Evolutionary conservation across 1,140 invertebrate genomes (phyloP).

Genomic region (Pseudomyrmex cubaensis): DNA sequence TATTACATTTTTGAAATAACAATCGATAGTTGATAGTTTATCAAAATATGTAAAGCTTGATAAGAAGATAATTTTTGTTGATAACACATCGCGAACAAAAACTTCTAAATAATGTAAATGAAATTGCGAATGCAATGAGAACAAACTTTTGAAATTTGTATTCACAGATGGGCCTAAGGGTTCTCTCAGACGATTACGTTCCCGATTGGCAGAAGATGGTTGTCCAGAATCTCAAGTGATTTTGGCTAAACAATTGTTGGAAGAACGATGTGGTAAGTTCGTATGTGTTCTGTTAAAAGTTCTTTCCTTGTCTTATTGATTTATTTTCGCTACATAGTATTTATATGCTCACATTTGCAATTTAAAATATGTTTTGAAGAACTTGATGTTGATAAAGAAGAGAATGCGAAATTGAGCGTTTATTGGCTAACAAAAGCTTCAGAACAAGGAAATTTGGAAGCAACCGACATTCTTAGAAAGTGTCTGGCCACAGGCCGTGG

Average conservation of each 20-base stretch:
- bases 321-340: neutral
- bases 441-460: conserved; percentile 94
- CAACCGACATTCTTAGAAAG: conserved; percentile 91
- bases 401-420: conserved; percentile 90
- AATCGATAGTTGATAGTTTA: neutral
- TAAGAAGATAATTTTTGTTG: neutral
- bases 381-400: conserved; percentile 86
- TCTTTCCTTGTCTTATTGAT: neutral
- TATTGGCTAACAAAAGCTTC: conserved; percentile 96
- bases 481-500: conserved; percentile 92
- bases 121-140: neutral
- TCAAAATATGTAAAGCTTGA: neutral
- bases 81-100: neutral
- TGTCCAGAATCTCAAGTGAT: conserved; percentile 93
- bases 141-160: conserved; percentile 7
- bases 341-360: neutral
- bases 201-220: conserved; percentile 91
- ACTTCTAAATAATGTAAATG: neutral
- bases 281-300: neutral
- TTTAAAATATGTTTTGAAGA: conserved; percentile 78
- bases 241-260: conserved; percentile 90
- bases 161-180: conserved; percentile 88
- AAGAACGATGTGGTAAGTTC: conserved; percentile 88
- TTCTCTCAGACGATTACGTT: conserved; percentile 88
- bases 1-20: neutral